These are phyloP conservation scores for Axinella damicornis DNA, from an alignment of 37 sponge, comb jelly and placozoan species.

Conservation along the genomic window DNA sequence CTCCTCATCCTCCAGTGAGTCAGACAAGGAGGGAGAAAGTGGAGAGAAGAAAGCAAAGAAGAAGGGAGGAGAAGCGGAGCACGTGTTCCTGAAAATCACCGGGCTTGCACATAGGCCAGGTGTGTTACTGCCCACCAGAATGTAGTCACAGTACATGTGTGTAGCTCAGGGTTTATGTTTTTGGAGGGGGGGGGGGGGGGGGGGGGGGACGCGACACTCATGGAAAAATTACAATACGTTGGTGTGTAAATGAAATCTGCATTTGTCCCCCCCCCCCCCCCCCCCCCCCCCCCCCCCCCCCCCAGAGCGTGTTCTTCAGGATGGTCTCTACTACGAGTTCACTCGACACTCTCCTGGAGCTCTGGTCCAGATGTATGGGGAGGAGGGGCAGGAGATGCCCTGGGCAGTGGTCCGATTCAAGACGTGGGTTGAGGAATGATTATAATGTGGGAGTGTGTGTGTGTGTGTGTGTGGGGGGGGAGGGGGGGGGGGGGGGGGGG, in stretches of 20 bases:
- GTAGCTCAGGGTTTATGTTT: no score
- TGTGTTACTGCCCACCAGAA: no score
- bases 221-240: no score
- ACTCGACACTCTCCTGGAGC: constrained; percentile 54
- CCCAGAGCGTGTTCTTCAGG: constrained; percentile 70
- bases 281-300: no score
- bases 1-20: constrained; percentile 2
- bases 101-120: constrained; percentile 42
- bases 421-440: constrained; percentile 31
- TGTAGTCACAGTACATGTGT: no score
- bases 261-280: no score
- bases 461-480: no score
- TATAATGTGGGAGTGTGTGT: neutral
- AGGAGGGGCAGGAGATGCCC: constrained; percentile 30
- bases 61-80: neutral
- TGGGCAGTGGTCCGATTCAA: constrained; percentile 72
- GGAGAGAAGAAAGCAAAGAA: constrained; percentile 6
- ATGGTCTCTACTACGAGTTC: constrained; percentile 84
- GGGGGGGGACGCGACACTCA: no score
- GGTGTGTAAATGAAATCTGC: neutral
- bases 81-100: constrained; percentile 43
- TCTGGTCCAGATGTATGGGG: constrained; percentile 62
- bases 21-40: constrained; percentile 5
- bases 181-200: no score
- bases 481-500: no score